Evolutionary conservation across 1,140 invertebrate species (phyloP).

Genomic region (Brachionus plicatilis): DNA sequence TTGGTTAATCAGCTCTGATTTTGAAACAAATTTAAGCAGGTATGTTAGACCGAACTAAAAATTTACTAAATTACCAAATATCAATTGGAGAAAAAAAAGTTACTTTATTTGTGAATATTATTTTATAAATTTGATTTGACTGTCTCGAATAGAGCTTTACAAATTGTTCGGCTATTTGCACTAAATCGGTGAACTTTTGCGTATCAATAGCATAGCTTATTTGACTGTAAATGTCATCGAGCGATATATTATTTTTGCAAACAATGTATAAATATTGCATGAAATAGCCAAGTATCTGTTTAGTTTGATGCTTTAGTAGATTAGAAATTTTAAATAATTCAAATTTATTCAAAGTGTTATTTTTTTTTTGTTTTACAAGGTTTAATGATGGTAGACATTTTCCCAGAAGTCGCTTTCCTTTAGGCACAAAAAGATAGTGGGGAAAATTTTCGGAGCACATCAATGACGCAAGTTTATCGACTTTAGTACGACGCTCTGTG

Average conservation of each 20-base stretch:
- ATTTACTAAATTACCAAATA: neutral
- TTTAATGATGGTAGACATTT: slow-evolving; percentile 14
- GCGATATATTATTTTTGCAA: slow-evolving; percentile 19
- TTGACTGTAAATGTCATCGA: slow-evolving; percentile 30
- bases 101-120: slow-evolving; percentile 31
- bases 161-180: slow-evolving; percentile 25
- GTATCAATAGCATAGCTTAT: slow-evolving; percentile 32
- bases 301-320: slow-evolving; percentile 10
- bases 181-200: slow-evolving; percentile 32
- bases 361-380: neutral
- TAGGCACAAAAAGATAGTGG: slow-evolving; percentile 28
- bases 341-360: neutral
- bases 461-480: slow-evolving; percentile 23
- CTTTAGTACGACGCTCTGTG: neutral
- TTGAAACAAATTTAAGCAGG: slow-evolving; percentile 23
- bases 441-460: slow-evolving; percentile 38
- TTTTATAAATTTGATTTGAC: slow-evolving; percentile 30
- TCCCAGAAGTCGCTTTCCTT: slow-evolving; percentile 24
- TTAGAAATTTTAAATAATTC: neutral
- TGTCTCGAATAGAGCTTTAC: slow-evolving; percentile 11
- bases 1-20: slow-evolving; percentile 9
- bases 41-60: slow-evolving; percentile 25
- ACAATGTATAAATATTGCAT: slow-evolving; percentile 37
- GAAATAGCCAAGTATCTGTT: slow-evolving; percentile 36
- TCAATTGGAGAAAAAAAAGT: neutral